phyloP scores from a whole-genome alignment of 2,113 vertebrate genomes.

The Passer montanus region DNA sequence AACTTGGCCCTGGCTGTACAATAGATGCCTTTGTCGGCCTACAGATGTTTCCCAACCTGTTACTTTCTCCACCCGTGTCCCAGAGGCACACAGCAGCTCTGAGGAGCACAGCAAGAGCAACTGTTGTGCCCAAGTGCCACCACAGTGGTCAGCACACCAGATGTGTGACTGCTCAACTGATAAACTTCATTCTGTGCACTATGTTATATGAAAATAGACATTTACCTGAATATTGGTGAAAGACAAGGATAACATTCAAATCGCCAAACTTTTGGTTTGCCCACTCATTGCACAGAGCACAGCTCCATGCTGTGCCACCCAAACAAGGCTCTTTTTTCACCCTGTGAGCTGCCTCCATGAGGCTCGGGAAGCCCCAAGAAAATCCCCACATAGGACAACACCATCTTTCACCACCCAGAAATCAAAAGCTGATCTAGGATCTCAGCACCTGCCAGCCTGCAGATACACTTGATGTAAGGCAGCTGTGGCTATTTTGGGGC shows the following conservation, averaged over 20 bases:
- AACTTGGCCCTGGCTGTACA: neutral
- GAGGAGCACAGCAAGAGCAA: accelerated
- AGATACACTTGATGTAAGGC: no score
- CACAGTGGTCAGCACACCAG: neutral
- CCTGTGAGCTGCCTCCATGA: neutral
- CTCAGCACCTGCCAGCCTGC: neutral
- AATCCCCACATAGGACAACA: neutral
- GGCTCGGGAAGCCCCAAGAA: neutral
- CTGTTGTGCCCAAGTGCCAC: neutral
- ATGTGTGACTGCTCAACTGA: neutral
- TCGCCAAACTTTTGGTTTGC: neutral
- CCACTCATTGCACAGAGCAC: neutral
- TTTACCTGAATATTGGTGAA: neutral
- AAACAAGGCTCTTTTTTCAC: neutral
- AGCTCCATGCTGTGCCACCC: neutral
- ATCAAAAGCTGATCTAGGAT: neutral
- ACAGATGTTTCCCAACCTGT: neutral
- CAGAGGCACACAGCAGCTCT: neutral
- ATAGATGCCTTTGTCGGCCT: neutral
- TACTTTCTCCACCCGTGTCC: accelerated
- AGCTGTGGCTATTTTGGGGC: accelerated
- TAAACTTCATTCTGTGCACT: accelerated
- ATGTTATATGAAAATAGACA: accelerated
- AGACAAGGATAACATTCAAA: neutral
- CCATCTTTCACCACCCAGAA: neutral